Percentiles rank a stretch among this genome's conserved stretches.
Conservation (phyloP, 2,888 invertebrate species). For the Lepas anatifera region DNA sequence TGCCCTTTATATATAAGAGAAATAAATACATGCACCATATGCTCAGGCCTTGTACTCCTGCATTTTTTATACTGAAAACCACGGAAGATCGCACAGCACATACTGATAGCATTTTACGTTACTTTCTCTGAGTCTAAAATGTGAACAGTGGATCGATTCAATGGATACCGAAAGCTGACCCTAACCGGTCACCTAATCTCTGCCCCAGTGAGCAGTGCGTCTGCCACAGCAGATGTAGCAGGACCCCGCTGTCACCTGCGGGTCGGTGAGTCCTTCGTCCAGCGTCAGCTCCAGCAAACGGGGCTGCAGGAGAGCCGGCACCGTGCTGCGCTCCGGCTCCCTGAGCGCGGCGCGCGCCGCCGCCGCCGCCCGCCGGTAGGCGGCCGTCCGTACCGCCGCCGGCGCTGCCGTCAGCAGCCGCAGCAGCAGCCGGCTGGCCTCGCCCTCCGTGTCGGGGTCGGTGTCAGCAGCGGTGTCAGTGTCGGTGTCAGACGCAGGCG, state of each 20-base stretch:
- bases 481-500: background rate
- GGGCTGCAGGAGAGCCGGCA: background rate
- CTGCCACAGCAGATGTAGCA: too few species aligned
- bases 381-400: background rate
- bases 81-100: too few species aligned
- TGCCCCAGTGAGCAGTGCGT: too few species aligned
- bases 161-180: too few species aligned
- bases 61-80: too few species aligned
- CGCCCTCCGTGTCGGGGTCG: background rate
- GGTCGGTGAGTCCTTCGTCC: background rate
- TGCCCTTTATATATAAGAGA: too few species aligned
- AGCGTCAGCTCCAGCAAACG: background rate
- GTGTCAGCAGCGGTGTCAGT: background rate
- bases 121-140: too few species aligned
- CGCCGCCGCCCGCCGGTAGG: constrained; percentile 2
- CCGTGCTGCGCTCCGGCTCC: background rate
- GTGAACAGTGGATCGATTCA: too few species aligned
- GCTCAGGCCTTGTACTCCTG: too few species aligned
- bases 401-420: background rate
- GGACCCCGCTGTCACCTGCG: background rate
- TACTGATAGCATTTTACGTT: too few species aligned
- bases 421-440: background rate
- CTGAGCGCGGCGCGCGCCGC: background rate
- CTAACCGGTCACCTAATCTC: too few species aligned
- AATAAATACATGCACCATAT: too few species aligned